Percentiles rank a stretch among this genome's conserved stretches.
Conservation (phyloP, 2,113 vertebrate genomes). For the Eclectus roratus region DNA sequence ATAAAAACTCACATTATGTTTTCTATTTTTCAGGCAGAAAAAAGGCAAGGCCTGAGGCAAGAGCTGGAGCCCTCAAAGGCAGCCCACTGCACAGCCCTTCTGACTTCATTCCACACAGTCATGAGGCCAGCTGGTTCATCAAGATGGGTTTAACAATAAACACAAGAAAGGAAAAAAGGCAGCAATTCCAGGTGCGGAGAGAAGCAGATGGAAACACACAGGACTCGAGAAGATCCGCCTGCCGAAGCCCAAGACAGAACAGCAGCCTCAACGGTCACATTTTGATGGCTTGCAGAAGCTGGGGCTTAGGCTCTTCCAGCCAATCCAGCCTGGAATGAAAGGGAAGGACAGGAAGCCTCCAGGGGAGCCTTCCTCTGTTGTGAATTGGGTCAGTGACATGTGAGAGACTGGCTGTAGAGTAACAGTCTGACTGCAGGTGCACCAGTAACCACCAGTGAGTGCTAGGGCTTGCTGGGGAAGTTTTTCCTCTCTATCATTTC, state of each 20-base stretch:
- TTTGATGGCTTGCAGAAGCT: background rate
- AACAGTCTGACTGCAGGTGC: background rate
- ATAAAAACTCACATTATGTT: background rate
- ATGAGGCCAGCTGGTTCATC: background rate
- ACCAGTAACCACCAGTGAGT: background rate
- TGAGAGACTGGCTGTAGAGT: background rate
- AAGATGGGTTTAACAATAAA: slow-evolving; percentile 1
- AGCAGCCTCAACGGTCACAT: background rate
- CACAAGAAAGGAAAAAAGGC: background rate
- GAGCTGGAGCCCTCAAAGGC: background rate
- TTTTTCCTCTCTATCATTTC: background rate
- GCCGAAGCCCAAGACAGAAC: background rate
- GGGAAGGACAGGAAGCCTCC: background rate
- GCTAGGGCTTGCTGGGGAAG: background rate
- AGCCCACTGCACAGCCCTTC: background rate
- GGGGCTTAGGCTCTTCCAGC: background rate
- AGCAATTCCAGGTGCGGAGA: background rate
- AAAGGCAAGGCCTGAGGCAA: background rate
- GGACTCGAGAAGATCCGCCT: background rate
- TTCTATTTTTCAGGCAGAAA: background rate
- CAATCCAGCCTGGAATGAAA: background rate
- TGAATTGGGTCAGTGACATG: background rate
- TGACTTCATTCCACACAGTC: background rate
- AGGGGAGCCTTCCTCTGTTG: background rate
- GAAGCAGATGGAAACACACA: slow-evolving; percentile 11